Percentiles rank a stretch among this genome's conserved stretches.
phyloP scores from a whole-genome alignment of 2,797 vertebrate species.

The Coranthus polyacanthus region DNA sequence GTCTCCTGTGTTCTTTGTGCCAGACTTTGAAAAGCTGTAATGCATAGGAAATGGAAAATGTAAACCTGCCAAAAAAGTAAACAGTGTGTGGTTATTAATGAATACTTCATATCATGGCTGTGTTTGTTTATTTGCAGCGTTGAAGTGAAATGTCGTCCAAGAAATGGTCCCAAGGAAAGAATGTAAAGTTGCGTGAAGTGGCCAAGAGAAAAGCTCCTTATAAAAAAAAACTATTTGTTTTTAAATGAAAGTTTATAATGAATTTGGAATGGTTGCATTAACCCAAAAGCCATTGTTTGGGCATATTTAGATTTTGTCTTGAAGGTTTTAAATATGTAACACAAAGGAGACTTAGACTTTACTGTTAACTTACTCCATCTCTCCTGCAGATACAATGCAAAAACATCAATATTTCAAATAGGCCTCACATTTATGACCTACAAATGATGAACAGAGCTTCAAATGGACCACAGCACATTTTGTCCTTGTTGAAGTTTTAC shows the following conservation, averaged over 20 bases:
- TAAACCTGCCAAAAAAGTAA: constrained; percentile 8
- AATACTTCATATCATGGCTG: not conserved
- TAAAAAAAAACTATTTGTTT: constrained; percentile 9
- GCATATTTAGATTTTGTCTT: not conserved
- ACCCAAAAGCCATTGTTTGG: not conserved
- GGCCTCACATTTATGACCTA: not conserved
- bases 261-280: not conserved
- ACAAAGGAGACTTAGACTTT: not conserved
- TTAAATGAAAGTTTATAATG: not conserved
- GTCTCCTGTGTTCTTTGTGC: not conserved
- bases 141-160: constrained; percentile 11
- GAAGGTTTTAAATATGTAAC: constrained; percentile 10
- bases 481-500: not conserved
- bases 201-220: constrained; percentile 14
- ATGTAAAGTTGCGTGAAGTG: constrained; percentile 17
- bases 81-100: not conserved
- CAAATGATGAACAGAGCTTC: not conserved
- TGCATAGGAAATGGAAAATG: not conserved
- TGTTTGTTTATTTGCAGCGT: constrained; percentile 8
- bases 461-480: not conserved
- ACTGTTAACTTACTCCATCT: not conserved
- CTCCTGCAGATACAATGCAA: not conserved
- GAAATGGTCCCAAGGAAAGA: constrained; percentile 20
- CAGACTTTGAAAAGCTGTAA: constrained; percentile 2
- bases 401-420: constrained; percentile 2